Evolutionary conservation across 2,888 invertebrate genomes (phyloP), one percentile per base, ranked within the genome.

Genomic region (Tridacna gigas): DNA sequence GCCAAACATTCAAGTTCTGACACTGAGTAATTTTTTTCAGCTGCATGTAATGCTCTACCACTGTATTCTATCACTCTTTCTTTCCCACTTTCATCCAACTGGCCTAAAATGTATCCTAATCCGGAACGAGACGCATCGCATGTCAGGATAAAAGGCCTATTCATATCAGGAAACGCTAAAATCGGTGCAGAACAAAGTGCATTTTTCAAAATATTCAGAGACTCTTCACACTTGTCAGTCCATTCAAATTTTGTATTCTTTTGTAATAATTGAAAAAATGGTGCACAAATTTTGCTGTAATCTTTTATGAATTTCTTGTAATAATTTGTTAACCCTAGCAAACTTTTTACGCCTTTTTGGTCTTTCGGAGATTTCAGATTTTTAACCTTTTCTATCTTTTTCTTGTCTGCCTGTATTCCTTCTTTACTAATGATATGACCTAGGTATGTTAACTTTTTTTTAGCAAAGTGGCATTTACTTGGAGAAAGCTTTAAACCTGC

Each of bases 261-360:
- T 63, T 77, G 73, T 56, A 82, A 48, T 22, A 77, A 26, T 12
- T 60, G 61, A 86, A 78, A 77, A 60, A 88, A 77, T 26, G 89
- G 88, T 48, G 71, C 65, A 63, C 85, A 80, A 13, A 88, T 86
- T 48, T 75, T 82, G 0, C 85, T 48, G 75, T 80, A 89, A n/a
- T 77, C 37, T 48, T 77, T 66, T 13, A 89, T 76, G 79, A 89
- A 88, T 26, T 76, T 75, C 15, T 86, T 77, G 56, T 86, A 90
- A 51, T 86, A 89, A 65, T 86, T 86, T 18, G 83, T 82, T n/a
- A 88, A 69, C 9, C 88, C 89, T n/a, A n/a, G n/a, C n/a, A 89
- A 89, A 60, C 80, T 76, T 60, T 83, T 63, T 20, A 86, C 45
- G 61, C 85, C 79, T 74, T 86, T 86, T 56, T 80, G 78, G 28